Evolutionary conservation across 2,888 invertebrate genomes (phyloP).

Genomic region (Acanthopleura granulata): DNA sequence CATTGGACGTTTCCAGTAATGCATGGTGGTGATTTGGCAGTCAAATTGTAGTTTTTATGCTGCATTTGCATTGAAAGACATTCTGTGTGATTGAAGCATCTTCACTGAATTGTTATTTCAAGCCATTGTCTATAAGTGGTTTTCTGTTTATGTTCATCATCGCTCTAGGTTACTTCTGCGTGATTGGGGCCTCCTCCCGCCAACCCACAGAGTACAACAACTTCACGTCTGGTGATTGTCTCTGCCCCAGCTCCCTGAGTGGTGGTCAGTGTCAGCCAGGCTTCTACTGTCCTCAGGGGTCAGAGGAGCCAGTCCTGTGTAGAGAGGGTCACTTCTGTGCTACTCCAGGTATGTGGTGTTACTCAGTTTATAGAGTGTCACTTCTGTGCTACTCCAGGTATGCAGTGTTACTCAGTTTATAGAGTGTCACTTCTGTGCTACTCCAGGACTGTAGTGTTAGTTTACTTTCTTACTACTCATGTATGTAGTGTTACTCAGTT

Average conservation of each 20-base stretch:
- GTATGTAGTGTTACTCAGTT: no score
- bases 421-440: conserved; percentile 56
- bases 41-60: no score
- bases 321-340: conserved; percentile 57
- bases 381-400: conserved; percentile 53
- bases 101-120: no score
- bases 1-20: no score
- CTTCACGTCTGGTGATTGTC: conserved; percentile 48
- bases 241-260: conserved; percentile 57
- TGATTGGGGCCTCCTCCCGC: conserved; percentile 50
- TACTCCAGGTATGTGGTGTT: conserved; percentile 36
- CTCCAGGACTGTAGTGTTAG: no score
- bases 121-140: no score
- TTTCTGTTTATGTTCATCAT: neutral
- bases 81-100: no score
- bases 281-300: conserved; percentile 52
- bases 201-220: conserved; percentile 59
- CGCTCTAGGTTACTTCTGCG: conserved; percentile 59
- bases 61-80: no score
- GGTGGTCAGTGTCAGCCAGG: conserved; percentile 63
- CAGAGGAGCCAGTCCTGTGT: conserved; percentile 52
- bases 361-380: conserved; percentile 37
- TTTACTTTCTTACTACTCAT: no score
- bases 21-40: no score
- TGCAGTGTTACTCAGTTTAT: neutral